phyloP scores from a whole-genome alignment of 37 sponge, comb jelly and placozoan genomes.

The Agelas oroides region DNA sequence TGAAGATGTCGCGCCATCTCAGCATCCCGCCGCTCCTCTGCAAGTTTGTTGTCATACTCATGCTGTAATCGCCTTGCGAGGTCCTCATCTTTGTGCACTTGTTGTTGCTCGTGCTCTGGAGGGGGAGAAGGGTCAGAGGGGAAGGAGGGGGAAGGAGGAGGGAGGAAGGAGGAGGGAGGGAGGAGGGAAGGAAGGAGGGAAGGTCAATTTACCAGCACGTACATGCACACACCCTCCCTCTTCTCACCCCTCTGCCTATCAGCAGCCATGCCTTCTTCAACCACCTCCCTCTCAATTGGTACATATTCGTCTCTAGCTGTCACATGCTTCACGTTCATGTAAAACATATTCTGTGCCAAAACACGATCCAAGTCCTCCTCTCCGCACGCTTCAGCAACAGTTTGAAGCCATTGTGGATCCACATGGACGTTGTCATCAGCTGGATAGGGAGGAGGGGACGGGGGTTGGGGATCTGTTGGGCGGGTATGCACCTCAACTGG shows the following conservation, averaged over 20 bases:
- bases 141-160: not conserved
- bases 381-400: slow-evolving; percentile 27
- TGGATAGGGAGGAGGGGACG: too few relatives aligned
- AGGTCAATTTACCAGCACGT: too few relatives aligned
- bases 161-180: too few relatives aligned
- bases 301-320: not conserved
- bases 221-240: too few relatives aligned
- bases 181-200: not conserved
- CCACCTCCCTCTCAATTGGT: not conserved
- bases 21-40: not conserved
- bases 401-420: slow-evolving; percentile 46
- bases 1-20: slow-evolving; percentile 13
- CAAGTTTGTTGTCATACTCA: not conserved
- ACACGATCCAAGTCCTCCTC: slow-evolving; percentile 28
- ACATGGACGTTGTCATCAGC: slow-evolving; percentile 3
- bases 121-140: too few relatives aligned
- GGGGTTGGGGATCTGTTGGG: too few relatives aligned
- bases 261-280: not conserved
- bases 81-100: slow-evolving; percentile 2
- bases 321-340: not conserved
- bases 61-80: slow-evolving; percentile 22
- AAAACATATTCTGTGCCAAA: slow-evolving; percentile 40
- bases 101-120: not conserved
- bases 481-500: too few relatives aligned
- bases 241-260: not conserved